These are phyloP conservation scores for Heteromormyrus szaboi DNA, from an alignment of 2,797 vertebrate genomes.

Conservation along the genomic window DNA sequence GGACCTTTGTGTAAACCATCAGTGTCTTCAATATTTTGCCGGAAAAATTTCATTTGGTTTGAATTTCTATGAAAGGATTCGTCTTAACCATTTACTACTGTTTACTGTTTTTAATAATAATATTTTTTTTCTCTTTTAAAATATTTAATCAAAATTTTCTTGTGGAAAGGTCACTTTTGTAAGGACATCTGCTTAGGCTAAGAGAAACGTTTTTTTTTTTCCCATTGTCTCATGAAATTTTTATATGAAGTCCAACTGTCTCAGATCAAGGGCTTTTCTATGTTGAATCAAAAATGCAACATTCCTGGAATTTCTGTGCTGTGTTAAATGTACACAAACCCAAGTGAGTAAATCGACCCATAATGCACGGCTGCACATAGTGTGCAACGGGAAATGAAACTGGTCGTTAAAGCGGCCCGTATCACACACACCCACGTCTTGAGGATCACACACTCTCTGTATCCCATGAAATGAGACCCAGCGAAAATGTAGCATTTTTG, in stretches of 20 bases:
- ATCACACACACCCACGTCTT: slow-evolving; percentile 52
- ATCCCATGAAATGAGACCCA: slow-evolving; percentile 74
- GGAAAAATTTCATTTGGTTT: slow-evolving; percentile 57
- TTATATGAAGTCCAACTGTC: slow-evolving; percentile 30
- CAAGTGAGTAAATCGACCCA: neutral
- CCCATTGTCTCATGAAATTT: slow-evolving; percentile 39
- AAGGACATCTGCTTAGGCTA: slow-evolving; percentile 47
- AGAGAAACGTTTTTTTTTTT: slow-evolving; percentile 34
- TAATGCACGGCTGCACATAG: neutral
- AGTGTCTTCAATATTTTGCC: slow-evolving; percentile 68
- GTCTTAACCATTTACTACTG: slow-evolving; percentile 23
- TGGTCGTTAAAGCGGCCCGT: neutral
- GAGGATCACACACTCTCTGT: slow-evolving; percentile 74
- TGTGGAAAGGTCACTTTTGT: slow-evolving; percentile 53
- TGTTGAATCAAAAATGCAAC: slow-evolving; percentile 41
- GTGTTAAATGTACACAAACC: neutral
- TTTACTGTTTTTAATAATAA: slow-evolving; percentile 24
- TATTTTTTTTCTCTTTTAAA: slow-evolving; percentile 20
- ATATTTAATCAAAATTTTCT: slow-evolving; percentile 49
- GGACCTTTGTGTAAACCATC: slow-evolving; percentile 57
- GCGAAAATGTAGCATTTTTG: slow-evolving; percentile 78
- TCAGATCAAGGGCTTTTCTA: slow-evolving; percentile 49
- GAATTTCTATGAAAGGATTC: slow-evolving; percentile 55
- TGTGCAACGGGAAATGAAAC: neutral
- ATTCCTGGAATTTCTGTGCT: slow-evolving; percentile 50